These are phyloP conservation scores for Clitarchus hookeri DNA, from an alignment of 2,888 invertebrate species.

Conservation along the genomic window DNA sequence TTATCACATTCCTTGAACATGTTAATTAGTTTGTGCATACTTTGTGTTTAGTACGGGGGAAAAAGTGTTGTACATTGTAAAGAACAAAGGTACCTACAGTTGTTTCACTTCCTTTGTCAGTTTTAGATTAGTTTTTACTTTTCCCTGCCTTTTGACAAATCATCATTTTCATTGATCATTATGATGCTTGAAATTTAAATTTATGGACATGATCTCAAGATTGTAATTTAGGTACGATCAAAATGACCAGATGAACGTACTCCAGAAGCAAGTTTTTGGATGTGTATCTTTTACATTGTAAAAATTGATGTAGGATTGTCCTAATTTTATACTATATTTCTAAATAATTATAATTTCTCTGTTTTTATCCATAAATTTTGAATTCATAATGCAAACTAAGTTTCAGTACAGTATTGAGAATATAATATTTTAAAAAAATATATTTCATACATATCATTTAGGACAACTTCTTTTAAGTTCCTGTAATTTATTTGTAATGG, in stretches of 20 bases:
- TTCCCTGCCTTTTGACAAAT: background rate
- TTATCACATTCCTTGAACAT: background rate
- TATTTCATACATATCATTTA: background rate
- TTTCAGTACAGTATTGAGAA: background rate
- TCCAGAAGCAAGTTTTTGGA: background rate
- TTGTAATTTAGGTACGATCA: background rate
- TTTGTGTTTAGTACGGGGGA: background rate
- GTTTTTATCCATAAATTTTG: background rate
- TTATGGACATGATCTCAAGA: background rate
- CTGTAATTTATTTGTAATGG: background rate
- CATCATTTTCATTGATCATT: background rate
- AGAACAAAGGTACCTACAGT: background rate
- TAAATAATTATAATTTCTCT: background rate
- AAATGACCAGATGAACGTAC: background rate
- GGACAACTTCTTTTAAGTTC: background rate
- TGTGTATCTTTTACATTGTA: background rate
- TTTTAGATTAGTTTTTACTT: background rate
- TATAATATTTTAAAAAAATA: background rate
- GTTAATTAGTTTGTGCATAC: background rate
- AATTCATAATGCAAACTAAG: background rate
- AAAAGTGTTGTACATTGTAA: no score
- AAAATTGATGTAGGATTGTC: background rate
- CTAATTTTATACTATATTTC: background rate
- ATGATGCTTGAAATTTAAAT: background rate
- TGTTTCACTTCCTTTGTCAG: background rate